Evolutionary conservation across 2,888 invertebrate genomes (phyloP).

Genomic region (Hypomecis atomaria): DNA sequence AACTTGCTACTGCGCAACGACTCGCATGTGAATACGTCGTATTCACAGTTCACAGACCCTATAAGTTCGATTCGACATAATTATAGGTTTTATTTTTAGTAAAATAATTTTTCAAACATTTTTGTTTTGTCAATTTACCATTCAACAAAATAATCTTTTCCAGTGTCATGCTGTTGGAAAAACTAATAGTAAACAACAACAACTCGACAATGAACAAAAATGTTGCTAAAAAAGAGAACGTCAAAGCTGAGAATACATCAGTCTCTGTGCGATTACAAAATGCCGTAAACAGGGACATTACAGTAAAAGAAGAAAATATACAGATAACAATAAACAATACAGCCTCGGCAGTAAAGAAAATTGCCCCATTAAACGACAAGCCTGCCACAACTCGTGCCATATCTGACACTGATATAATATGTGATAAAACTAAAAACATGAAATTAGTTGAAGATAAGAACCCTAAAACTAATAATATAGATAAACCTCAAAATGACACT

Average conservation of each 20-base stretch:
- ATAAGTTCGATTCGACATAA: no score
- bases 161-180: conserved; percentile 1
- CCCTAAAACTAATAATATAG: not conserved
- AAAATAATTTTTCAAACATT: no score
- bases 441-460: not conserved
- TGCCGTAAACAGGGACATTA: not conserved
- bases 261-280: not conserved
- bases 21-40: no score
- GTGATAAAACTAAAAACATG: not conserved
- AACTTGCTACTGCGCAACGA: no score
- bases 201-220: not conserved
- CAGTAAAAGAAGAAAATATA: not conserved
- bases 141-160: not conserved
- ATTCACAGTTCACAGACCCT: no score
- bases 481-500: not conserved
- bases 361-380: not conserved
- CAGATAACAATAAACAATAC: not conserved
- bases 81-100: no score
- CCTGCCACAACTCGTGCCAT: not conserved
- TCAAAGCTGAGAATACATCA: not conserved
- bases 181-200: not conserved
- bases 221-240: not conserved
- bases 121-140: not conserved
- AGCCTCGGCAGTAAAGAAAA: not conserved
- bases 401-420: not conserved